Conservation (phyloP, 2,797 vertebrate genomes). For the Silurus lanzhouensis region DNA sequence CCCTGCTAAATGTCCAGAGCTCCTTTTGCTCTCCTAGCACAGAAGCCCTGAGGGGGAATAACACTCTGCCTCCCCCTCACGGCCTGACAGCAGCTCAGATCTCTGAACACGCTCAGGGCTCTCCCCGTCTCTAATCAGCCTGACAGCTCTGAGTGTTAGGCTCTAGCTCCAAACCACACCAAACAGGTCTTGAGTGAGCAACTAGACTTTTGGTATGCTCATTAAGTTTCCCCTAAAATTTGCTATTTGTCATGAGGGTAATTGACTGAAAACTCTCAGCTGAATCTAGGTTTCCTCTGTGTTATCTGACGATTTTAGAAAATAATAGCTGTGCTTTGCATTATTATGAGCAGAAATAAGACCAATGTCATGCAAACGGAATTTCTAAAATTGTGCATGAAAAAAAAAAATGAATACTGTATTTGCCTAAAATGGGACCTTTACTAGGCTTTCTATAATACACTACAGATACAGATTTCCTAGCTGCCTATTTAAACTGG, state of each 20-base stretch:
- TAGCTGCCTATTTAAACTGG: constrained; percentile 11
- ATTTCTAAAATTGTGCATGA: background rate
- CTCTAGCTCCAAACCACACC: constrained; percentile 32
- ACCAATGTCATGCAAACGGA: background rate
- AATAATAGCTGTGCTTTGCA: background rate
- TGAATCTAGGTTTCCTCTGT: background rate
- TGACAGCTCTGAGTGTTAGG: constrained; percentile 43
- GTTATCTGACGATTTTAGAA: background rate
- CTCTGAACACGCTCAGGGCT: constrained; percentile 43
- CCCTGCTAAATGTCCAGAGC: constrained; percentile 77
- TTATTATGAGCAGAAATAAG: background rate
- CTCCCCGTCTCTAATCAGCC: constrained; percentile 44
- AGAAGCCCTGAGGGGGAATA: constrained; percentile 76
- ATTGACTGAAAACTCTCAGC: background rate
- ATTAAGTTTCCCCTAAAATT: background rate
- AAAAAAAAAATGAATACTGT: background rate
- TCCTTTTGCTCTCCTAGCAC: constrained; percentile 59
- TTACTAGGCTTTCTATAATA: background rate
- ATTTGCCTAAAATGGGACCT: background rate
- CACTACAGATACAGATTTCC: background rate
- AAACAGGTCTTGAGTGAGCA: constrained; percentile 34
- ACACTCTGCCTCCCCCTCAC: constrained; percentile 66
- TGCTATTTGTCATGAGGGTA: background rate
- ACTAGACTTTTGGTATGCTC: constrained; percentile 22
- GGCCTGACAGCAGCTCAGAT: constrained; percentile 59